Conservation (phyloP, 2,888 invertebrate species). For the Idaea biselata region DNA sequence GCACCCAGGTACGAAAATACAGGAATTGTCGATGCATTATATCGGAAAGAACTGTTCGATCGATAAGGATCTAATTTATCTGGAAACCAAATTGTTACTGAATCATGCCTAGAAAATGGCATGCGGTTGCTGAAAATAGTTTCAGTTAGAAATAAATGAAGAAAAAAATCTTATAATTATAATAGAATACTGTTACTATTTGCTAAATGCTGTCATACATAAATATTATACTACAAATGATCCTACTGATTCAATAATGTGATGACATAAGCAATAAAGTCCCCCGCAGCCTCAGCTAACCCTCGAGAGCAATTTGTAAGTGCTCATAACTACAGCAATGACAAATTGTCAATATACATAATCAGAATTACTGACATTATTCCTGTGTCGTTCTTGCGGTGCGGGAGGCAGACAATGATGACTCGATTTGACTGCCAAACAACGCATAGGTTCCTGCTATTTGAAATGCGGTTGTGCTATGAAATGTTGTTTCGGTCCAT, state of each 20-base stretch:
- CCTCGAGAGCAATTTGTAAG: conserved; percentile 22
- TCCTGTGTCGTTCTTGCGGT: conserved; percentile 7
- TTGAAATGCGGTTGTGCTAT: background rate
- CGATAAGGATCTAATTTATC: background rate
- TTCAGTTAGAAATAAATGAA: background rate
- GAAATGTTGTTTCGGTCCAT: background rate
- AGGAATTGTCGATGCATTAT: conserved; percentile 7
- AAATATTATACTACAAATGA: conserved; percentile 11
- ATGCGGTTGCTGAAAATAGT: background rate
- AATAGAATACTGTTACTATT: background rate
- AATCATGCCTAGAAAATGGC: no score
- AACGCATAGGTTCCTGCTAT: background rate
- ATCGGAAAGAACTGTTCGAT: background rate
- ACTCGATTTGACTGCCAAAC: conserved; percentile 6
- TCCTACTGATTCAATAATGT: conserved; percentile 11
- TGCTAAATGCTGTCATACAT: background rate
- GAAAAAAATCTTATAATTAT: background rate
- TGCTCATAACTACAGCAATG: conserved; percentile 12
- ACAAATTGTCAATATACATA: conserved; percentile 22
- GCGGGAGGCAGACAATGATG: conserved; percentile 15
- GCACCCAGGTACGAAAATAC: conserved; percentile 68
- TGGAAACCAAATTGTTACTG: no score
- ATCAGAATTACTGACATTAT: conserved; percentile 18
- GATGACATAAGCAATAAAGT: conserved; percentile 18
- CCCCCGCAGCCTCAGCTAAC: conserved; percentile 17